Percentiles rank a stretch among this genome's conserved stretches.
Conservation (phyloP, 2,888 invertebrate species). For the Hypercompe scribonia region DNA sequence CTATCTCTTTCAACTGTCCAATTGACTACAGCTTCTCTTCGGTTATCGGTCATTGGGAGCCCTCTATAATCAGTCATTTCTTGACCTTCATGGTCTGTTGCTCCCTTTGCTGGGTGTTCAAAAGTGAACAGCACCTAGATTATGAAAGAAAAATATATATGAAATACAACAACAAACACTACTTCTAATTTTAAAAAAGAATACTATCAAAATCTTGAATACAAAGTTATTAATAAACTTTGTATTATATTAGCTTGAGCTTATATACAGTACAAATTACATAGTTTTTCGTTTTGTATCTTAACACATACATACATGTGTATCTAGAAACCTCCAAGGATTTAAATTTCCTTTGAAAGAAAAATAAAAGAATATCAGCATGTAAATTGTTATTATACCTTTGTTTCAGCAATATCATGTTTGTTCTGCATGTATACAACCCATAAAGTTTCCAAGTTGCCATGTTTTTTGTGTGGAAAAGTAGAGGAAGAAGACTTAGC, state of each 20-base stretch:
- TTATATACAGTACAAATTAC: no score
- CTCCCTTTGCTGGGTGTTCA: constrained; percentile 94
- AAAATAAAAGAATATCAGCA: not conserved
- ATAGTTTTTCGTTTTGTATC: no score
- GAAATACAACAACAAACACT: not conserved
- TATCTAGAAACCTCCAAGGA: no score
- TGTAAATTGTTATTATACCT: constrained; percentile 65
- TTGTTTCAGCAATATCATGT: constrained; percentile 91
- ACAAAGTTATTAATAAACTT: not conserved
- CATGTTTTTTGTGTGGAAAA: constrained; percentile 63
- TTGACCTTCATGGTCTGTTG: constrained; percentile 88
- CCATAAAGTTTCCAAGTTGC: constrained; percentile 93
- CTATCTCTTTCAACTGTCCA: constrained; percentile 92
- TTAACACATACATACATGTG: no score
- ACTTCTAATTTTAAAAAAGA: not conserved
- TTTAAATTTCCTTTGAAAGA: not conserved
- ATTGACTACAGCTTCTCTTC: constrained; percentile 89
- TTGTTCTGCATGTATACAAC: constrained; percentile 96
- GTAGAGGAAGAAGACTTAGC: constrained; percentile 78
- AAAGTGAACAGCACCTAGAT: constrained; percentile 93
- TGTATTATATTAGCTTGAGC: no score
- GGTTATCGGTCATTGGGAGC: constrained; percentile 91
- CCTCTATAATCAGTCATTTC: constrained; percentile 89
- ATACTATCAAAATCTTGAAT: not conserved
- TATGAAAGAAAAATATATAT: not conserved